Evolutionary conservation across 92 coral and sea anemone genomes (phyloP).

Genomic region (Galaxea fascicularis): DNA sequence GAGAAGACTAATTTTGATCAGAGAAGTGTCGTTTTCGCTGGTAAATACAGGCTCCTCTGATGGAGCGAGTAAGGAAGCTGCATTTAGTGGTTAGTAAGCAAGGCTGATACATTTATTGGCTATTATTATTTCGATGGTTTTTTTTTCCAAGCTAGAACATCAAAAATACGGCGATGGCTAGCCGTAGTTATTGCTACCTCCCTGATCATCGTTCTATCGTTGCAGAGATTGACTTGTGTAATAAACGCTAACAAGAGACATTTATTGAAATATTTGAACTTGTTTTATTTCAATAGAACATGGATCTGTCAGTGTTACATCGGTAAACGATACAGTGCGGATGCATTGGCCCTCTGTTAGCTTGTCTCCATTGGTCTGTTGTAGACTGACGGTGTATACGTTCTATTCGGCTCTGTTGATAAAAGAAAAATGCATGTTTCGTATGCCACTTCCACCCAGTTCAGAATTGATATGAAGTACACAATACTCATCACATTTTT

Average conservation of each 20-base stretch:
- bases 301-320: neutral
- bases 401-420: neutral
- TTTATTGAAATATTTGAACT: neutral
- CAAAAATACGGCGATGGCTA: neutral
- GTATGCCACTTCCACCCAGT: neutral
- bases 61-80: neutral
- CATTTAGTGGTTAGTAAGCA: neutral
- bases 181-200: neutral
- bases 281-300: constrained; percentile 5
- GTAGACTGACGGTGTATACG: neutral
- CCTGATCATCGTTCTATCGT: neutral
- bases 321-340: neutral
- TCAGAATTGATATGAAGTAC: neutral
- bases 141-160: neutral
- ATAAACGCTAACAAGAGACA: too few relatives aligned
- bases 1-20: neutral
- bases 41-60: neutral
- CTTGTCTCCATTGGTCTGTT: neutral
- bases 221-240: neutral
- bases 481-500: too few relatives aligned
- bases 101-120: too few relatives aligned
- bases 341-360: neutral
- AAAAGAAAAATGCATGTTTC: neutral
- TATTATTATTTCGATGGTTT: too few relatives aligned
- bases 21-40: neutral